Evolutionary conservation across 2,113 vertebrate genomes (phyloP).

Genomic region (Arizona elegans): DNA sequence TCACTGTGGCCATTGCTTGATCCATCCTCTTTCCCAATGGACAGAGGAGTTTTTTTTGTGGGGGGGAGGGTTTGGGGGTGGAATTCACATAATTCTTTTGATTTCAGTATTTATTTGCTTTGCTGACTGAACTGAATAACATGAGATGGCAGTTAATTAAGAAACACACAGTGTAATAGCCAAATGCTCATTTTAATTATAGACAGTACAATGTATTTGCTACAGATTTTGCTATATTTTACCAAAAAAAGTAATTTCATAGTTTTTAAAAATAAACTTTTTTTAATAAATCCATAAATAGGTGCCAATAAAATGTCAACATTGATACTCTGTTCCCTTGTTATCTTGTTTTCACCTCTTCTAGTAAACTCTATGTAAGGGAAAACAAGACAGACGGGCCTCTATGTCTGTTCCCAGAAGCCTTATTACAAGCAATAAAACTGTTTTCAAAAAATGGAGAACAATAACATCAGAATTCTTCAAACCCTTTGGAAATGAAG

Average conservation of each 20-base stretch:
- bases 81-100: background rate
- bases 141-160: background rate
- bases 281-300: constrained; percentile 70
- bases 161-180: constrained; percentile 20
- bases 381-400: constrained; percentile 48
- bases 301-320: constrained; percentile 65
- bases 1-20: background rate
- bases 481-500: constrained; percentile 56
- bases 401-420: constrained; percentile 48
- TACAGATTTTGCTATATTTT: constrained; percentile 48
- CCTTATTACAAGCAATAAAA: constrained; percentile 50
- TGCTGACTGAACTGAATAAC: background rate
- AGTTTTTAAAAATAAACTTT: constrained; percentile 65
- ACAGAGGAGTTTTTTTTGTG: background rate
- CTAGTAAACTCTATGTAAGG: constrained; percentile 33
- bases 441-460: constrained; percentile 55
- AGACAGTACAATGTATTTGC: constrained; percentile 52
- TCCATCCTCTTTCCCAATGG: background rate
- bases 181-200: constrained; percentile 53
- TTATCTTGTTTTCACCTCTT: constrained; percentile 45
- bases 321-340: constrained; percentile 57
- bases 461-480: constrained; percentile 47
- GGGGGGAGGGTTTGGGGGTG: background rate
- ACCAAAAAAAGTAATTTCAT: constrained; percentile 54
- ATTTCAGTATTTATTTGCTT: background rate